phyloP scores from a whole-genome alignment of 2,888 invertebrate species.

The Caprella mutica region DNA sequence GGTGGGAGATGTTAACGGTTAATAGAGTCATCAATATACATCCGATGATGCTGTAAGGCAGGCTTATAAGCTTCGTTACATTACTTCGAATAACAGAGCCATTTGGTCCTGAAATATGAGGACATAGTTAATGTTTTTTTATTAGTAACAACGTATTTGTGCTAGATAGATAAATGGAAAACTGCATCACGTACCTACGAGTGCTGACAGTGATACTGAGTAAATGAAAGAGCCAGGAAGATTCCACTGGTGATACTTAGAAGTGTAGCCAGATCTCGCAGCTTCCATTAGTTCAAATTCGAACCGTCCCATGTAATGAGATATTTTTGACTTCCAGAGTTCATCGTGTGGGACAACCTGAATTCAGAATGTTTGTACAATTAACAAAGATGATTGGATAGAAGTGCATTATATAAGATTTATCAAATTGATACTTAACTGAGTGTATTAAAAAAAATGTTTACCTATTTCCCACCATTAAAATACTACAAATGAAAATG shows the following conservation, averaged over 20 bases:
- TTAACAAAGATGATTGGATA: background rate
- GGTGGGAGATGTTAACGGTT: constrained; percentile 25
- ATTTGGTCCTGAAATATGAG: constrained; percentile 20
- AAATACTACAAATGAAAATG: no score
- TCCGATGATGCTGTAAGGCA: constrained; percentile 27
- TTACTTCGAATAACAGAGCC: constrained; percentile 28
- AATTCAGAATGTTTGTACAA: no score
- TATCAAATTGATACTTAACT: background rate
- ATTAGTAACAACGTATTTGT: constrained; percentile 41
- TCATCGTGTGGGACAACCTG: constrained; percentile 35
- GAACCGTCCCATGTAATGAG: constrained; percentile 30
- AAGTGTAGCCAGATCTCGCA: constrained; percentile 26
- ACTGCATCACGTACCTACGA: constrained; percentile 26
- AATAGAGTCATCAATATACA: constrained; percentile 22
- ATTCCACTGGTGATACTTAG: constrained; percentile 24
- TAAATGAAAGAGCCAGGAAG: constrained; percentile 29
- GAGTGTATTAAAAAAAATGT: background rate
- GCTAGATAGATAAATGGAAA: constrained; percentile 37
- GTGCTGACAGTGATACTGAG: constrained; percentile 27
- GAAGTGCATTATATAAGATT: background rate
- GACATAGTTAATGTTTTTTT: constrained; percentile 41
- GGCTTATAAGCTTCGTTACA: constrained; percentile 20
- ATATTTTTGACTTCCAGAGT: constrained; percentile 35
- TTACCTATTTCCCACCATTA: no score
- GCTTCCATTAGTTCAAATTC: constrained; percentile 27